Conservation (phyloP, 2,888 invertebrate species). For the Callyntrura sp. region DNA sequence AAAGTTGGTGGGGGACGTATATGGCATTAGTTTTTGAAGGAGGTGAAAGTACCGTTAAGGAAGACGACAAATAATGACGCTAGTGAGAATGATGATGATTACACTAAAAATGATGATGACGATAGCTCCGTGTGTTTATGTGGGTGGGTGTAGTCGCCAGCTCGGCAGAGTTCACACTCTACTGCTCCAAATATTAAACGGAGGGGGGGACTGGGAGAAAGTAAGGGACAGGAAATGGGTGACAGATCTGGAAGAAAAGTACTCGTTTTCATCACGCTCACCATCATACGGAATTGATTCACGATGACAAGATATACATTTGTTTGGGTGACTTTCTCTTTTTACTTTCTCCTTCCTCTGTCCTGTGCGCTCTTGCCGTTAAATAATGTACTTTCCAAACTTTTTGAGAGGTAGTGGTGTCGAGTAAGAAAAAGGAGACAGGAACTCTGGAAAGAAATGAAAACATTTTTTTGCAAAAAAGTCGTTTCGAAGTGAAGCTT, state of each 20-base stretch:
- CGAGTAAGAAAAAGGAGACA: background rate
- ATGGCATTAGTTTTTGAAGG: slow-evolving; percentile 39
- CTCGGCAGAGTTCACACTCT: slow-evolving; percentile 31
- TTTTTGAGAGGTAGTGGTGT: background rate
- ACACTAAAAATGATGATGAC: slow-evolving; percentile 31
- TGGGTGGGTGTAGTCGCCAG: background rate
- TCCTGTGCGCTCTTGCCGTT: background rate
- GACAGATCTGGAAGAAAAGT: slow-evolving; percentile 57
- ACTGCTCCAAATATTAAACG: slow-evolving; percentile 39
- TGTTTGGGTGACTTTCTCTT: slow-evolving; percentile 46
- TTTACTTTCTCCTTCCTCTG: background rate
- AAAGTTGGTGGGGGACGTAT: background rate
- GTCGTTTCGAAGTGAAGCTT: no score
- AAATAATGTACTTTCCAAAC: slow-evolving; percentile 33
- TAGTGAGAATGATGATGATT: no score
- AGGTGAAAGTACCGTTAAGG: background rate
- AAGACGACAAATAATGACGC: no score
- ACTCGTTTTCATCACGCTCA: slow-evolving; percentile 30
- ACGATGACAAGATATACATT: slow-evolving; percentile 44
- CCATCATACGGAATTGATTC: slow-evolving; percentile 53
- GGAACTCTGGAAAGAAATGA: background rate
- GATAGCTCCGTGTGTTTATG: background rate
- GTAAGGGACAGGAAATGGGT: slow-evolving; percentile 24
- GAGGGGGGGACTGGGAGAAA: background rate
- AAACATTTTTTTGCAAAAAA: no score